Evolutionary conservation across 2,113 vertebrate species (phyloP), one percentile per base, ranked within the genome.

Genomic region (Myodes glareolus): DNA sequence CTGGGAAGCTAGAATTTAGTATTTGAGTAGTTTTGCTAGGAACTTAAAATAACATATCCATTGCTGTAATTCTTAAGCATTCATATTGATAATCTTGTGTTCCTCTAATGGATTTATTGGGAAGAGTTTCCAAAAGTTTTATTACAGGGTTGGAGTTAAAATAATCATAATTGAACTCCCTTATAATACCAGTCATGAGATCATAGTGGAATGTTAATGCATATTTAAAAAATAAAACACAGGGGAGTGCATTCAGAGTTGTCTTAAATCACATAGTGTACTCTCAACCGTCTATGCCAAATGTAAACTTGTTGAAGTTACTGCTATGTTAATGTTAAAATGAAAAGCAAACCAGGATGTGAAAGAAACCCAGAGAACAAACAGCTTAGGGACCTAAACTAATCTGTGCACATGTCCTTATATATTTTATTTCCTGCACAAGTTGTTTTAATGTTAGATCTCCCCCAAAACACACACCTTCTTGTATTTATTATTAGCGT

Each of bases 41-140:
- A 86, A 94, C 75, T 86, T 90, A 39, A 75, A 90, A 78, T 68
- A 90, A 91, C 58, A 45, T 94, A 63, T 17, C 42, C 33, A n/a
- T 65, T 96, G 14, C 36, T 80, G 19, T 27, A 78, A 17, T 91
- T 82, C 55, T 86, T 42, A 52, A 93, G 52, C 73, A 86, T 92
- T 81, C 33, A 23, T 90, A 75, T 45, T 29, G 80, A 33, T 84
- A 77, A 67, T 65, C 4, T 82, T 42, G 75, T 42, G 29, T 91
- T 77, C 11, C 63, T 73, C 68, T 96, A 91, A 96, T 95, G 52
- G 16, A 9, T 70, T 92, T 92, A 45, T 86, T 93, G 87, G 36
- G n/a, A 92, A 81, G n/a, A 92, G 33, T 89, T 72, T 95, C 45
- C 7, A 27, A 81, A 25, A 82, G 52, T 75, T 93, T 94, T 91